Conservation (phyloP, 2,888 invertebrate genomes). For the Drosophila demipolita region DNA sequence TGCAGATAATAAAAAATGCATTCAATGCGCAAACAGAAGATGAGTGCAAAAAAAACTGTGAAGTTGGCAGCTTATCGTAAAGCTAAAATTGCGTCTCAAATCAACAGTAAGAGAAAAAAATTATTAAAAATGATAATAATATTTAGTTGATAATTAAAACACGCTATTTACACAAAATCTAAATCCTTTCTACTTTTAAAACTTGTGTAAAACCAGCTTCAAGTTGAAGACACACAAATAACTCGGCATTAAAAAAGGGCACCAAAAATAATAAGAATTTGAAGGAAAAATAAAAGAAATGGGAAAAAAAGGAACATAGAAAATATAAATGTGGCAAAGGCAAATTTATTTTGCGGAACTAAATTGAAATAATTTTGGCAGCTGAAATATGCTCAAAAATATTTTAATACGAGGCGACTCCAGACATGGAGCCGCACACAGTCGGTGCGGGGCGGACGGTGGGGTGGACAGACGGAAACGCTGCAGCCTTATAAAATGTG, state of each 20-base stretch:
- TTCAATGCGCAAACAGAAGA: conserved; percentile 37
- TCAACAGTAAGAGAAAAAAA: conserved; percentile 3
- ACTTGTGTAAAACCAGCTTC: not conserved
- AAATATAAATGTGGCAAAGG: conserved; percentile 32
- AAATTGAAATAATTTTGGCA: conserved; percentile 82
- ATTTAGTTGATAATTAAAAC: too few species aligned
- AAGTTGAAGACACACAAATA: conserved; percentile 25
- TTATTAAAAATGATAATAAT: not conserved
- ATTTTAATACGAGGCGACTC: conserved; percentile 59
- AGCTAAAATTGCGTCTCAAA: conserved; percentile 40
- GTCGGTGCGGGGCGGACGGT: not conserved
- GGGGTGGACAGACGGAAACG: conserved; percentile 6
- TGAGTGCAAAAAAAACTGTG: conserved; percentile 8
- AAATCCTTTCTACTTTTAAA: not conserved
- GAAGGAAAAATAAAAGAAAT: conserved; percentile 15
- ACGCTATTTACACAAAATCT: not conserved
- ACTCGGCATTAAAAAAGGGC: conserved; percentile 24
- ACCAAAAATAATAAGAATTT: conserved; percentile 22
- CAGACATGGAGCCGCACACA: conserved; percentile 38
- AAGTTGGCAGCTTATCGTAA: conserved; percentile 22
- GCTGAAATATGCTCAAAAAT: conserved; percentile 73
- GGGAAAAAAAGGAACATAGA: not conserved
- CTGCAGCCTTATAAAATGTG: conserved; percentile 49
- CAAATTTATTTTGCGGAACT: conserved; percentile 81
- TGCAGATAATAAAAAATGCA: conserved; percentile 62